These are phyloP conservation scores for Enteromius paludinosus DNA, from an alignment of 2,797 vertebrate genomes.

Conservation along the genomic window DNA sequence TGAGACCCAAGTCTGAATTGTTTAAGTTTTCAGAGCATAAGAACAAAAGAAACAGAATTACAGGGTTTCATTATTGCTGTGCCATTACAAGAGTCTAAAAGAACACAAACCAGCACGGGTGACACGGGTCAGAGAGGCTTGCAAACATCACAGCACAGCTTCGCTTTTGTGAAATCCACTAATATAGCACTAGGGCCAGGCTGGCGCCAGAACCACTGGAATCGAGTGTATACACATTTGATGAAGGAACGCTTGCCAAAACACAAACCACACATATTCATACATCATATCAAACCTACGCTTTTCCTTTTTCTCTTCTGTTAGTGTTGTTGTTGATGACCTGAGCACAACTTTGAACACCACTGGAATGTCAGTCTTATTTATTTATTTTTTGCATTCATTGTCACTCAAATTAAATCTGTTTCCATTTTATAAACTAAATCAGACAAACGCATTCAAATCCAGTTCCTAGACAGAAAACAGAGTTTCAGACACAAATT, in stretches of 20 bases:
- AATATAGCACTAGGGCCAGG: conserved; percentile 7
- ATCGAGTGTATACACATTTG: not conserved
- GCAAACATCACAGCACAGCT: not conserved
- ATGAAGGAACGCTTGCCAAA: conserved; percentile 15
- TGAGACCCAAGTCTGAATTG: conserved; percentile 39
- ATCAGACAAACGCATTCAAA: not conserved
- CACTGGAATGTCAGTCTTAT: not conserved
- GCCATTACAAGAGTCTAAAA: conserved; percentile 16
- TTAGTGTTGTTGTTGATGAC: not conserved
- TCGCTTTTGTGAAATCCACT: not conserved
- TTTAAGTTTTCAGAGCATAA: conserved; percentile 40
- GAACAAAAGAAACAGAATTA: not conserved
- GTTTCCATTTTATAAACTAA: not conserved
- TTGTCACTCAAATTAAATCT: not conserved
- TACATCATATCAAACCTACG: conserved; percentile 16
- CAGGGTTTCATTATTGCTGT: not conserved
- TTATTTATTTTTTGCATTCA: not conserved
- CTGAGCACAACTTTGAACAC: not conserved
- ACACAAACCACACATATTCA: not conserved
- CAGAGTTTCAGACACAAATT: conserved; percentile 6
- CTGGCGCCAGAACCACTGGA: not conserved
- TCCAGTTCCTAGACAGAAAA: not conserved
- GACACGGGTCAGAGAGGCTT: not conserved
- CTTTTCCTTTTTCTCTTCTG: not conserved
- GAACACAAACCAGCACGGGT: conserved; percentile 40